Evolutionary conservation across 2,797 vertebrate species (phyloP).

Genomic region (Epinephelus awoara): DNA sequence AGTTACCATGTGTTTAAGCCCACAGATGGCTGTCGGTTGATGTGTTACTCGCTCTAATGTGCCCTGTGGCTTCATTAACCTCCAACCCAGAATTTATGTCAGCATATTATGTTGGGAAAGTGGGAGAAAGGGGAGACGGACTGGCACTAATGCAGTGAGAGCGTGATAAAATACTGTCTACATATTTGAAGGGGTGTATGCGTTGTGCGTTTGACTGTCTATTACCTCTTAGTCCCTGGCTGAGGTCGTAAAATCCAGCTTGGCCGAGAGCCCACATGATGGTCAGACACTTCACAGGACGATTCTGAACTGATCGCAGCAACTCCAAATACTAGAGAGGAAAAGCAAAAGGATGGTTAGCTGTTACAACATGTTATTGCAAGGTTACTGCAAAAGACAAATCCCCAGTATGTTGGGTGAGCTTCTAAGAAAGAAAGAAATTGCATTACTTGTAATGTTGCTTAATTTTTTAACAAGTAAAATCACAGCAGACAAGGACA

Average conservation of each 20-base stretch:
- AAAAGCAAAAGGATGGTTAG: neutral
- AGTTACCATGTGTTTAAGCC: conserved; percentile 11
- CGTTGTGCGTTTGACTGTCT: neutral
- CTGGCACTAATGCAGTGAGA: neutral
- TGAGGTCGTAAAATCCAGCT: conserved; percentile 91
- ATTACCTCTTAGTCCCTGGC: conserved; percentile 94
- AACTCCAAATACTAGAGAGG: conserved; percentile 91
- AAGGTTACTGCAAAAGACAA: conserved; percentile 24
- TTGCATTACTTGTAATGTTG: neutral
- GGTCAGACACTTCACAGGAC: conserved; percentile 91
- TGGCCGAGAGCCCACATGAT: conserved; percentile 98
- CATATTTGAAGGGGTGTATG: neutral
- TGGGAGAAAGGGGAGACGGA: conserved; percentile 39
- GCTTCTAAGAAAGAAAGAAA: neutral
- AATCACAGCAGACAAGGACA: conserved; percentile 11
- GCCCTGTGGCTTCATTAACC: conserved; percentile 52
- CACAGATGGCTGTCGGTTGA: neutral
- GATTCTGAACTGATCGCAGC: conserved; percentile 92
- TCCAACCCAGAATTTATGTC: conserved; percentile 21
- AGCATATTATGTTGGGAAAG: conserved; percentile 56
- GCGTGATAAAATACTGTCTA: neutral
- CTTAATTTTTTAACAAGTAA: neutral
- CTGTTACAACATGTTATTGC: conserved; percentile 5
- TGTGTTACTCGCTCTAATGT: conserved; percentile 21
- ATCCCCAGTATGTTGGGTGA: neutral